phyloP scores from a whole-genome alignment of 53 echinoderm and acorn worm genomes.

The Holothuria leucospilota region DNA sequence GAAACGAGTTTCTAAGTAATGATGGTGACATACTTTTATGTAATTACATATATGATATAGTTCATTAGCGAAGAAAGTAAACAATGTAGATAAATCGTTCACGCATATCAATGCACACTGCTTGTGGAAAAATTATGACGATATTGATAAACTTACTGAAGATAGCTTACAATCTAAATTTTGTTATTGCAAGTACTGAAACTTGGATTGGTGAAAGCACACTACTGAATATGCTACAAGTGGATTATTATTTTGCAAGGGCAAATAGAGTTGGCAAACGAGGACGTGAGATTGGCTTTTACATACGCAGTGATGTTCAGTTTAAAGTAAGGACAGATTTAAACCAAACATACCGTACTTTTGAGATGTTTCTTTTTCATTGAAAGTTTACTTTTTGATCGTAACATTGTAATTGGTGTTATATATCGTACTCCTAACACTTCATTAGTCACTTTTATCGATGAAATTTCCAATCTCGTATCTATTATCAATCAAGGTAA shows the following conservation, averaged over 20 bases:
- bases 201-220: neutral
- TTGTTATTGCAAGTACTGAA: neutral
- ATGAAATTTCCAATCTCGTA: no score
- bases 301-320: neutral
- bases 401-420: no score
- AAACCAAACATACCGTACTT: no score
- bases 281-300: neutral
- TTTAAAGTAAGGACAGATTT: no score
- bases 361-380: no score
- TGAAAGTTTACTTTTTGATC: no score
- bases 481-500: no score
- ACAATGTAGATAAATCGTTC: neutral
- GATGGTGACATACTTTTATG: neutral
- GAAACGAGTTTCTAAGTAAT: neutral
- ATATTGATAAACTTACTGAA: neutral
- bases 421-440: no score
- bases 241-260: neutral
- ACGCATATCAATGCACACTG: neutral
- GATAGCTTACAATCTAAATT: neutral
- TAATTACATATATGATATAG: neutral
- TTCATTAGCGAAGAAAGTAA: no score
- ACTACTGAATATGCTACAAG: neutral
- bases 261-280: neutral
- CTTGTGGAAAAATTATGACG: conserved; percentile 1
- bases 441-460: no score